Evolutionary conservation across 2,888 invertebrate species (phyloP), one percentile per base, ranked within the genome.

Genomic region (Microdon myrmicae): DNA sequence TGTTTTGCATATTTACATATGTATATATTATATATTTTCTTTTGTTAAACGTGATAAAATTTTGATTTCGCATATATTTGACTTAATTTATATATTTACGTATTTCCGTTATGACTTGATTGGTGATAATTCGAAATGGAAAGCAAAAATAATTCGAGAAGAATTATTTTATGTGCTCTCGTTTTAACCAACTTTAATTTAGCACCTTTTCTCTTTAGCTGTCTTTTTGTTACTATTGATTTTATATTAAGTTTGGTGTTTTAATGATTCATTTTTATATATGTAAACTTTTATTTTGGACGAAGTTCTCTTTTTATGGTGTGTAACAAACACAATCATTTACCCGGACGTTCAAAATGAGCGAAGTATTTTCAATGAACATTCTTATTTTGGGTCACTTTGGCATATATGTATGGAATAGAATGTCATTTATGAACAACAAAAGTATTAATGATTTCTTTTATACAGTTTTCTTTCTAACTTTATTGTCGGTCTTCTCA

Each of bases 81-180:
- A 64, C 58, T 64, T 64, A 61, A 61, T 55, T 56, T 48, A 58
- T n/a, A n/a, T n/a, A 58, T 58, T 64, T 58, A 64, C 58, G 64
- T 64, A 58, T 64, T 58, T 19, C 44, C 41, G 32, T 32, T 34
- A 23, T 38, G 16, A 39, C 39, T 23, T 3, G 12, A 6, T 22
- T 22, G 22, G 6, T 22, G 5, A 43, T 9, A 4, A 34, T 45
- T 9, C 19, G 12, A 58, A 51, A 58, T 47, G 2, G 51, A 32
- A 51, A 31, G 25, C 45, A 31, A 64, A 58, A 41, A 53, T 53
- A 64, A 64, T 23, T 45, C 19, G 19, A 4, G 17, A 14, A 20
- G 39, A 43, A 48, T 31, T 6, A 16, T 37, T 6, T 20, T 20
- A 19, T 45, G 61, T 58, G 44, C 58, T 51, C 23, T 32, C 45